Conservation (phyloP, 2,113 vertebrate genomes). For the Alethe diademata region DNA sequence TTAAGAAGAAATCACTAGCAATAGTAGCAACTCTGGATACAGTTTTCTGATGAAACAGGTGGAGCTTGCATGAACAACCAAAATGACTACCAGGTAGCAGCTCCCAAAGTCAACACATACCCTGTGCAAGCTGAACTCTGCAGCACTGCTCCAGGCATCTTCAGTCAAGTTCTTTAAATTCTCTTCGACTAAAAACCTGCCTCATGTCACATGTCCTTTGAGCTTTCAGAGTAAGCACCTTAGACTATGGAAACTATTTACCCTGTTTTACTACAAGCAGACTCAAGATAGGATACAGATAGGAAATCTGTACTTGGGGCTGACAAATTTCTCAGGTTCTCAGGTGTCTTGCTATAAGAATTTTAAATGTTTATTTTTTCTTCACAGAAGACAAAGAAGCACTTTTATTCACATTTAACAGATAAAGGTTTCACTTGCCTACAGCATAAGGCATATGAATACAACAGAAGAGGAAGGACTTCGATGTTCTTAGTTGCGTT, state of each 20-base stretch:
- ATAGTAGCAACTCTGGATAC: neutral
- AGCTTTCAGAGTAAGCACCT: neutral
- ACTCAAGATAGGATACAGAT: neutral
- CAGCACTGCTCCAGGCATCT: neutral
- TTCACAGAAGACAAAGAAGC: neutral
- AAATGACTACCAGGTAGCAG: neutral
- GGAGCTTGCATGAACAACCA: neutral
- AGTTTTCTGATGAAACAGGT: neutral
- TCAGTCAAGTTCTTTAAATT: neutral
- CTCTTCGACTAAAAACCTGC: neutral
- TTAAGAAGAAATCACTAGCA: too few species aligned
- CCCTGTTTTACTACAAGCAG: neutral
- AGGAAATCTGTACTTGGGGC: neutral
- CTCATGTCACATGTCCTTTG: neutral
- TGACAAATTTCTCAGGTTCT: neutral
- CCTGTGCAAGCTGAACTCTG: neutral
- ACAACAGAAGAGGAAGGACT: neutral
- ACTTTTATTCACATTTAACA: neutral
- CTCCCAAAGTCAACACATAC: accelerated
- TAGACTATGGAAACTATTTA: neutral
- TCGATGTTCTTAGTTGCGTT: neutral
- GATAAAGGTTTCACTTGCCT: neutral
- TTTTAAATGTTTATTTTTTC: neutral
- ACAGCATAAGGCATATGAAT: neutral
- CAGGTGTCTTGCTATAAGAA: neutral